phyloP scores from a whole-genome alignment of 92 coral and sea anemone genomes.

The Muricea muricata region DNA sequence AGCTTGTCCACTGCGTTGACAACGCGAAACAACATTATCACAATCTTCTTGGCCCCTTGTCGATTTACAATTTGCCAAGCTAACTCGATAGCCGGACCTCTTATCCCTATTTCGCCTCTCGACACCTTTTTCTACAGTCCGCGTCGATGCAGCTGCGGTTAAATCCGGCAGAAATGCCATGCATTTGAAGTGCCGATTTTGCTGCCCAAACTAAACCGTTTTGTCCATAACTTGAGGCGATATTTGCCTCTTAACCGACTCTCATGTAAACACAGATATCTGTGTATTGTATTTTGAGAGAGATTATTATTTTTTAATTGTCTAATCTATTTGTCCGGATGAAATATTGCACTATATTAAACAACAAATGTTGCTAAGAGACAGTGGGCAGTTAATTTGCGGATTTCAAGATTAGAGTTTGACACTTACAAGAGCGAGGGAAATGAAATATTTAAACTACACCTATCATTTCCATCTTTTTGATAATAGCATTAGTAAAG shows the following conservation, averaged over 20 bases:
- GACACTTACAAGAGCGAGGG: too few species aligned
- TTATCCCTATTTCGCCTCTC: background rate
- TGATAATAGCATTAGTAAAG: too few species aligned
- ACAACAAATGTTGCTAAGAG: background rate
- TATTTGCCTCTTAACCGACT: background rate
- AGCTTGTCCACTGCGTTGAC: background rate
- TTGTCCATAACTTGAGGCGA: background rate
- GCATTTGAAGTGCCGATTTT: background rate
- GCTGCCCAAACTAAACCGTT: background rate
- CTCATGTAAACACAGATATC: background rate
- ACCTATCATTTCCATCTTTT: too few species aligned
- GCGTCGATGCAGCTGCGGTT: background rate
- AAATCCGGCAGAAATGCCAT: background rate
- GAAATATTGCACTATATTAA: background rate
- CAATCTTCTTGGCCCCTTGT: background rate
- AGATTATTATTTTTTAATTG: background rate
- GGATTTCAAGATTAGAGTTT: too few species aligned
- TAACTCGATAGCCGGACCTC: background rate
- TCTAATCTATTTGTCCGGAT: conserved; percentile 3
- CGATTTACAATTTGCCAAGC: background rate
- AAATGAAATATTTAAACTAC: too few species aligned
- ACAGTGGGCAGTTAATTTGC: background rate
- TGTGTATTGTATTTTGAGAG: background rate
- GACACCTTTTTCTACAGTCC: background rate
- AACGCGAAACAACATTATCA: background rate